Base-by-base conservation (phyloP, 2,888 invertebrate species). In the Parnassius orleans region DNA sequence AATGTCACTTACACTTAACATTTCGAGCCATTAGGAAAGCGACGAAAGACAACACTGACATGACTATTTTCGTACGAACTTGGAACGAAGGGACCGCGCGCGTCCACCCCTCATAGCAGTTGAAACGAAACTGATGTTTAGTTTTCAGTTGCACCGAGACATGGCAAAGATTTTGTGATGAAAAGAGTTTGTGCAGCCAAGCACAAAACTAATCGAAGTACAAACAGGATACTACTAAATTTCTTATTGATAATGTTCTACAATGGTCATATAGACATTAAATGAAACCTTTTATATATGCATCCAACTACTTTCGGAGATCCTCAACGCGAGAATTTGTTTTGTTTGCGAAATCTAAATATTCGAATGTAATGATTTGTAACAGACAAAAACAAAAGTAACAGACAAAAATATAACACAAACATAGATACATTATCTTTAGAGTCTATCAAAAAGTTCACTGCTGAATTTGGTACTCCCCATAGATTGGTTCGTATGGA, bases 51-150 rank as follows among this genome's bases (percentile, higher is more conserved):
- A 63, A 69, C 67, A 70, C 69, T 67, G 69, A 67, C 76, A 76
- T 71, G 79, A 83, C 79, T 86, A 86, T 85, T 84, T 83, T 84
- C 86, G 86, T 83, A 79, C 75, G 71, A 74, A 75, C 72, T 75
- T 74, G 61, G 51, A 15, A 61, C 60, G 53, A 33, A 65, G 68
- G 67, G 69, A 65, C 65, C 81, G 75, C 77, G 72, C 75, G 65
- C 86, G 77, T 71, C 81, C 78, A 61, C 61, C 74, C 76, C 72
- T 70, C 66, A 58, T 73, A 68, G 68, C 74, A 70, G 77, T 68
- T 73, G 67, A 76, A 71, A 74, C 78, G 74, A 75, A 69, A 87
- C 87, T 85, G 63, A 14, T 47, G 77, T 75, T 57, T 51, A 64
- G 63, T 65, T 69, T 68, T 67, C 69, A 65, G 63, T 65, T 67